Conservation (phyloP, 2,888 invertebrate genomes). For the Leucophenga maculata region DNA sequence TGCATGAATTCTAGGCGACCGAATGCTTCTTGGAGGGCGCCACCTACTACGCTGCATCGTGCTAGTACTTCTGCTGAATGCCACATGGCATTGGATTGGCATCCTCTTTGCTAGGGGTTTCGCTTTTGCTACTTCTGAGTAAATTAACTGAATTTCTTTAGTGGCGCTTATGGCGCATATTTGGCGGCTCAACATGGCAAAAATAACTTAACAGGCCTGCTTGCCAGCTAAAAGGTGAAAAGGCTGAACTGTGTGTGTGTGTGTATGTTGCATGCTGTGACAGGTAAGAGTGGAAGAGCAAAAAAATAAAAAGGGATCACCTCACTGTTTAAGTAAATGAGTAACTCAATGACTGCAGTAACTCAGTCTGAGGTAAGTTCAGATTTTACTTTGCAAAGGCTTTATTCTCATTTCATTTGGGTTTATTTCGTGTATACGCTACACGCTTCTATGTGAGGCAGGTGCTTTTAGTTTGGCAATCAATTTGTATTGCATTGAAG, state of each 20-base stretch:
- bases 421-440: too few relatives aligned
- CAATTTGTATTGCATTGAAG: too few relatives aligned
- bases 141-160: conserved; percentile 68
- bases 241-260: too few relatives aligned
- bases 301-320: neutral
- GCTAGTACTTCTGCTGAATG: neutral
- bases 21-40: neutral
- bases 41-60: neutral
- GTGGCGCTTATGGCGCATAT: conserved; percentile 57
- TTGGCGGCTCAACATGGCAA: conserved; percentile 48
- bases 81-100: neutral
- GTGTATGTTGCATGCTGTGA: neutral
- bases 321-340: neutral
- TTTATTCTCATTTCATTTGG: too few relatives aligned
- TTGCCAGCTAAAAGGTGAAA: conserved; percentile 11
- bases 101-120: neutral
- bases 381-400: too few relatives aligned
- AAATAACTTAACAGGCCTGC: conserved; percentile 26
- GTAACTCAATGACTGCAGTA: neutral
- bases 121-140: conserved; percentile 59
- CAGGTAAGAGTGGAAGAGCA: too few relatives aligned
- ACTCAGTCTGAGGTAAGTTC: too few relatives aligned
- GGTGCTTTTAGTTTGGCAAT: too few relatives aligned
- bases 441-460: too few relatives aligned
- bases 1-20: neutral